Conservation (phyloP, 2,113 vertebrate species). For the Hemichromis elongatus region DNA sequence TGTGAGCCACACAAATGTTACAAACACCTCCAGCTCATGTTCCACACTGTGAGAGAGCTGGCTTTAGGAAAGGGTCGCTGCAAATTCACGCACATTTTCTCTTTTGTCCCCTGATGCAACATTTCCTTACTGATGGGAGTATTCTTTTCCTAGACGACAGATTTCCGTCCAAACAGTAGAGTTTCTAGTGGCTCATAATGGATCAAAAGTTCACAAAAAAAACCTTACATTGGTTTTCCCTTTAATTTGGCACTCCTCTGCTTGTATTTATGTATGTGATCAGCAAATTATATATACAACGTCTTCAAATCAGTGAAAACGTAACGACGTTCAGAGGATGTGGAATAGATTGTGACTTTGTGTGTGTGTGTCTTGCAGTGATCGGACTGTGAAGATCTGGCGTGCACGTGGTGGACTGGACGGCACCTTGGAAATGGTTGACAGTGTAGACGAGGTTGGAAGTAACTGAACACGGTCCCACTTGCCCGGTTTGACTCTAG, state of each 20-base stretch:
- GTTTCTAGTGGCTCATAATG: background rate
- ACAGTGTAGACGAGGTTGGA: constrained; percentile 80
- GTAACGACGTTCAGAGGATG: background rate
- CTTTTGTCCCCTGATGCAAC: background rate
- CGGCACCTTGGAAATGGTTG: constrained; percentile 73
- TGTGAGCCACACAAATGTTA: background rate
- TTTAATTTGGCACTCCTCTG: background rate
- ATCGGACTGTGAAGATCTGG: constrained; percentile 97
- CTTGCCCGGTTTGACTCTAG: background rate
- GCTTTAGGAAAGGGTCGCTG: background rate
- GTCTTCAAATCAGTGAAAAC: background rate
- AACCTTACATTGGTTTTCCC: background rate
- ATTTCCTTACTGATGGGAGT: background rate
- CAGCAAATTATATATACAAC: background rate
- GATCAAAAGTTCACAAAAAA: background rate
- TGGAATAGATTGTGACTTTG: background rate
- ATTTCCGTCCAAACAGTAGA: background rate
- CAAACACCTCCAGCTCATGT: background rate
- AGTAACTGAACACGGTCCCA: constrained; percentile 70
- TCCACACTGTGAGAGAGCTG: background rate
- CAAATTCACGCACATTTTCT: background rate
- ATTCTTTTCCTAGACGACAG: background rate
- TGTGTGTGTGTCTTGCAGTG: constrained; percentile 68
- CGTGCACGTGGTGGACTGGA: constrained; percentile 82
- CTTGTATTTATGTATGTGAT: background rate